phyloP scores from a whole-genome alignment of 2,113 vertebrate genomes.

The Leptosomus discolor region DNA sequence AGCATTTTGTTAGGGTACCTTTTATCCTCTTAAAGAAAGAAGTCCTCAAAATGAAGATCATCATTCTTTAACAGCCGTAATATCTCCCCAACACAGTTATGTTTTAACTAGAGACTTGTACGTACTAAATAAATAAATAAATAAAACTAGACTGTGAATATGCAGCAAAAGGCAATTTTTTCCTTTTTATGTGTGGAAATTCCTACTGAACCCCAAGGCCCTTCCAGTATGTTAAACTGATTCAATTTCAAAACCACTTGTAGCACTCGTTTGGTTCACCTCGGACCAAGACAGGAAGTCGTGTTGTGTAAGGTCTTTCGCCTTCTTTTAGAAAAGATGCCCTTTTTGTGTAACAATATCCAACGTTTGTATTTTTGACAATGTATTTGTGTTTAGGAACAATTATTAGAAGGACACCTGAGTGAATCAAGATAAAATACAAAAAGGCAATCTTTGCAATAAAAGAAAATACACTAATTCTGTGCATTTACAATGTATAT shows the following conservation, averaged over 20 bases:
- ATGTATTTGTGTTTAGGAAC: not conserved
- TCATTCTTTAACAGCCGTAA: not conserved
- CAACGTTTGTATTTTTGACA: not conserved
- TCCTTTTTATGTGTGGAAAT: not conserved
- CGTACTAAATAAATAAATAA: too few relatives aligned
- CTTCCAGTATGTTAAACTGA: not conserved
- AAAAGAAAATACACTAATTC: not conserved
- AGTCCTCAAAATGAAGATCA: not conserved
- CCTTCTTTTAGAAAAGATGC: not conserved
- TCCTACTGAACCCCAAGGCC: not conserved
- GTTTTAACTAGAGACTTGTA: not conserved
- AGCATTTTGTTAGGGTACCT: not conserved
- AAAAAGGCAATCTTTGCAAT: not conserved
- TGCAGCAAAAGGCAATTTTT: not conserved
- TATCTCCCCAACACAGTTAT: not conserved
- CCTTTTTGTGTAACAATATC: not conserved
- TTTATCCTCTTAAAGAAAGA: not conserved
- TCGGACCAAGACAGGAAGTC: not conserved
- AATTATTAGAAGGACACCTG: not conserved
- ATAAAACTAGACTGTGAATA: not conserved
- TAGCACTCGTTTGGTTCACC: not conserved
- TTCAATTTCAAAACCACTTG: not conserved
- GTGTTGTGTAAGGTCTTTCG: not conserved
- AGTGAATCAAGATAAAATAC: not conserved
- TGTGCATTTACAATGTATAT: not conserved